Evolutionary conservation across 2,113 vertebrate genomes (phyloP), one percentile per base, ranked within the genome.

Genomic region (Myxocyprinus asiaticus): DNA sequence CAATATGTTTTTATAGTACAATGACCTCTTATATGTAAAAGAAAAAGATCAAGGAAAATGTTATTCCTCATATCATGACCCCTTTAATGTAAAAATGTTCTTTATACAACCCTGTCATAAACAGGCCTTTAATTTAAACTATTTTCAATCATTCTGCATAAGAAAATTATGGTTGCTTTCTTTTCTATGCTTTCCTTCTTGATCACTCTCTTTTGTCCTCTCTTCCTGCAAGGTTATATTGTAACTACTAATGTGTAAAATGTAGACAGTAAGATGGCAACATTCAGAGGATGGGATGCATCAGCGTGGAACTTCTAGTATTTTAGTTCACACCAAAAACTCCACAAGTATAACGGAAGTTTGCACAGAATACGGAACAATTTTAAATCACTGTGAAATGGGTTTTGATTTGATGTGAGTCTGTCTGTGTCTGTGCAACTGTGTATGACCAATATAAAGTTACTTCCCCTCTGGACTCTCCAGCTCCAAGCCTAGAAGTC

Each of bases 391-490:
- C 42, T 15, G n/a, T 17, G 63, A 15, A 51, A 0, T 4, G 1
- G 51, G 14, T 71, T n/a, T 71, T 7, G 53, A 33, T 33, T 14
- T 47, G 42, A 62, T 64, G 3, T 33, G 22, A 33, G 22, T 33
- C 22, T 33, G 22, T 62, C 43, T 68, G 78, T 43, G 50, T 22
- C 17, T 33, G 59, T 65, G n/a, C 11, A 7, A 9, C 10, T n/a
- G 55, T 44, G 4, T 56, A 48, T 45, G 42, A 15, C 67, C n/a
- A 70, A 70, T 58, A 44, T 4, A 33, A 33, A 67, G 6, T 47
- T 55, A 67, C 64, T 85, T 83, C 78, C 71, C n/a, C 9, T 78
- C 75, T 78, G 78, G 72, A 81, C 53, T 77, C 76, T 79, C 75
- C 75, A 80, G 12, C 66, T 83, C 69, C 70, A 70, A 51, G 50